phyloP scores from a whole-genome alignment of 2,888 invertebrate genomes.

The Heliconius aoede region DNA sequence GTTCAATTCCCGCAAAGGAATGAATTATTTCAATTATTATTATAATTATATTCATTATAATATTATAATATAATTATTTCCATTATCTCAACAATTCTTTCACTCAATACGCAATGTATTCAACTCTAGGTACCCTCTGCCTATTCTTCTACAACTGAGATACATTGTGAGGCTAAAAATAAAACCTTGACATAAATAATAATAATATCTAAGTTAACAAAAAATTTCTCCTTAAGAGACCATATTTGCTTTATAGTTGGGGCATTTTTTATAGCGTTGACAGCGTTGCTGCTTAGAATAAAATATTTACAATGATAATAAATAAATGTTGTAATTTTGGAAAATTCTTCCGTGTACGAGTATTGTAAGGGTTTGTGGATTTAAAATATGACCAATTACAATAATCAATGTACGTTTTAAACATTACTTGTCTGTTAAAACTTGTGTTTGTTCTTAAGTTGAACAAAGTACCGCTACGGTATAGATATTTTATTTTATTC shows the following conservation, averaged over 20 bases:
- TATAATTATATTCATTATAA: too few relatives aligned
- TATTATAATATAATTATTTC: too few relatives aligned
- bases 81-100: too few relatives aligned
- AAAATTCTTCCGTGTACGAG: neutral
- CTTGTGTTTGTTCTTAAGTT: conserved; percentile 8
- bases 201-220: too few relatives aligned
- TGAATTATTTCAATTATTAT: too few relatives aligned
- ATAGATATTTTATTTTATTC: neutral
- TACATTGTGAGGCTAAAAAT: too few relatives aligned
- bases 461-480: neutral
- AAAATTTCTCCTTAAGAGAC: too few relatives aligned
- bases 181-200: too few relatives aligned
- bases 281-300: neutral
- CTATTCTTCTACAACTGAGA: too few relatives aligned
- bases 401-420: neutral
- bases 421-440: neutral
- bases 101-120: too few relatives aligned
- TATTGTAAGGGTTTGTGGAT: conserved; percentile 10
- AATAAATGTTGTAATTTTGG: conserved; percentile 22
- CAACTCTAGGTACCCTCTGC: too few relatives aligned
- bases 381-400: conserved; percentile 18
- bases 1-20: too few relatives aligned
- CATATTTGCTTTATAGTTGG: neutral
- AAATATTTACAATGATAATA: neutral
- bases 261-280: neutral